These are phyloP conservation scores for Bimastos eiseni DNA, from an alignment of 2,888 invertebrate genomes.

Conservation along the genomic window DNA sequence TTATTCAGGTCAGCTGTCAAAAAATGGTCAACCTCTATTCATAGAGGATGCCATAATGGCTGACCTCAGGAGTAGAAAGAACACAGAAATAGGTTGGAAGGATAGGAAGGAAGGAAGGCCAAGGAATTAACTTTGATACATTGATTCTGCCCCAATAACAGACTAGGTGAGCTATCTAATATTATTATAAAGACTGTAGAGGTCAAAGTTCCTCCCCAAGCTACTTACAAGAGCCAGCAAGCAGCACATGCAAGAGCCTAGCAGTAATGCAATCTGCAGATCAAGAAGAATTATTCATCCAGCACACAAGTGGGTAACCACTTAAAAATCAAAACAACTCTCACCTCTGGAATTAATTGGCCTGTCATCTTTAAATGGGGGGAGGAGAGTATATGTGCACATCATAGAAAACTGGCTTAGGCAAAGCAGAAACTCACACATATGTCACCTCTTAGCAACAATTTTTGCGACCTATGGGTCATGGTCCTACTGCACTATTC, in stretches of 20 bases:
- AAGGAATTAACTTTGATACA: neutral
- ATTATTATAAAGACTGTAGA: neutral
- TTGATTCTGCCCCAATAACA: neutral
- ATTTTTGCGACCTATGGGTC: neutral
- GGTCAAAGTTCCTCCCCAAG: neutral
- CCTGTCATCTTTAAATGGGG: neutral
- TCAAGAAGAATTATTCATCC: neutral
- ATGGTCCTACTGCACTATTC: neutral
- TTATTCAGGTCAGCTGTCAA: neutral
- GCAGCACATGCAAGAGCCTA: no score
- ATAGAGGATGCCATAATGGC: neutral
- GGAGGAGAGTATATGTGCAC: neutral
- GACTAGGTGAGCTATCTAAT: neutral
- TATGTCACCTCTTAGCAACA: neutral
- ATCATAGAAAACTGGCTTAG: neutral
- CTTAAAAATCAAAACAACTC: constrained; percentile 1
- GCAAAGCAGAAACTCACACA: neutral
- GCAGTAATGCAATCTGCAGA: neutral
- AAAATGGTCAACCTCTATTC: neutral
- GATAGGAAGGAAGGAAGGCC: neutral
- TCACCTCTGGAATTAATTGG: constrained; percentile 13
- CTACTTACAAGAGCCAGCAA: neutral
- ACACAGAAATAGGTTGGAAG: neutral
- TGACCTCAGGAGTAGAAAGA: neutral
- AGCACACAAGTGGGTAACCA: neutral